These are phyloP conservation scores for Chrysolophus pictus DNA, from an alignment of 2,797 vertebrate genomes.

Conservation along the genomic window DNA sequence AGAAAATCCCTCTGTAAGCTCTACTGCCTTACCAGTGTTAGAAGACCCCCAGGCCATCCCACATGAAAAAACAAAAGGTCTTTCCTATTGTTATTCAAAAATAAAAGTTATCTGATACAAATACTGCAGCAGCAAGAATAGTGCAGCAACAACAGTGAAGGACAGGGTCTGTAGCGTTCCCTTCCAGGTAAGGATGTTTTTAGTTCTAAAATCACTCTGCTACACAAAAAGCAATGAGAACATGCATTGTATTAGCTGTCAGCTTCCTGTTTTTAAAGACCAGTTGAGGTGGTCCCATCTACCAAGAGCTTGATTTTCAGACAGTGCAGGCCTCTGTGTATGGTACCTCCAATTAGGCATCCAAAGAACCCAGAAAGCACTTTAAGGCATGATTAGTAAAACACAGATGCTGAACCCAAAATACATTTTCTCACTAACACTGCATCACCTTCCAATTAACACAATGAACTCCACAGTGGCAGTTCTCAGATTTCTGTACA, in stretches of 20 bases:
- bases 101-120: conserved; percentile 25
- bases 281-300: neutral
- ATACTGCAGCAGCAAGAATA: conserved; percentile 27
- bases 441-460: conserved; percentile 24
- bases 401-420: conserved; percentile 3
- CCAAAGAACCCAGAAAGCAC: neutral
- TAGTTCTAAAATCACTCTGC: neutral
- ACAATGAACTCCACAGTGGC: conserved; percentile 6
- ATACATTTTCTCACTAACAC: conserved; percentile 34
- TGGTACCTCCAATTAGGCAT: neutral
- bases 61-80: conserved; percentile 62
- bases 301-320: neutral
- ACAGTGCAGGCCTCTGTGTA: neutral
- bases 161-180: neutral
- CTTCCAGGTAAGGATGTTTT: neutral
- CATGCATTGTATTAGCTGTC: neutral
- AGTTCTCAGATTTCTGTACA: conserved; percentile 30
- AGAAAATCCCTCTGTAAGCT: conserved; percentile 40
- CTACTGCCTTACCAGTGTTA: conserved; percentile 62
- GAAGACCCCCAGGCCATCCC: conserved; percentile 31
- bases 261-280: neutral
- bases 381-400: neutral
- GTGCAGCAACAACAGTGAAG: neutral
- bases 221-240: neutral
- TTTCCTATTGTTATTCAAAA: conserved; percentile 33